Percentiles rank a stretch among this genome's conserved stretches.
phyloP scores from a whole-genome alignment of 2,888 invertebrate species.

The Pelosia muscerda region DNA sequence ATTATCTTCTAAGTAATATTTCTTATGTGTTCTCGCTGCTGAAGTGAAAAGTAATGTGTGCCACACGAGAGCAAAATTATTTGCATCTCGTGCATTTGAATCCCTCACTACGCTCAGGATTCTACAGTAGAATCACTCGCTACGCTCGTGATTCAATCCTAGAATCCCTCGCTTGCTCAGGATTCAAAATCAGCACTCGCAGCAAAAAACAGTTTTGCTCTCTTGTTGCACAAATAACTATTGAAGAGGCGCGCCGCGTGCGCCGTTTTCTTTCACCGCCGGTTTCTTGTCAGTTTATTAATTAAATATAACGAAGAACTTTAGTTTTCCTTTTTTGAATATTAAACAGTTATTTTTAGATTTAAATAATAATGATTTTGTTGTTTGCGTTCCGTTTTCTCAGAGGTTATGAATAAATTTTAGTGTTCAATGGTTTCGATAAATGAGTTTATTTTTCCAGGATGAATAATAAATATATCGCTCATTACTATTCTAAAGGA shows the following conservation, averaged over 20 bases:
- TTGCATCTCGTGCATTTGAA: no score
- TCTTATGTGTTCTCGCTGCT: no score
- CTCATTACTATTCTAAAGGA: not conserved
- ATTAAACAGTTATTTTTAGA: slow-evolving; percentile 53
- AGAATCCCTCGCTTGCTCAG: no score
- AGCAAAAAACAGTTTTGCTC: no score
- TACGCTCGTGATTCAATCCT: no score
- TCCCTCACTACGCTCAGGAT: no score
- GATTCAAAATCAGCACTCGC: no score
- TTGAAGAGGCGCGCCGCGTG: slow-evolving; percentile 31
- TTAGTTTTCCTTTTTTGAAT: slow-evolving; percentile 45
- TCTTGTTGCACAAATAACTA: no score
- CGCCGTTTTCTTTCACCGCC: slow-evolving; percentile 28
- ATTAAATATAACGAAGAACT: slow-evolving; percentile 58
- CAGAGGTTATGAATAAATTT: slow-evolving; percentile 47
- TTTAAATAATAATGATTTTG: slow-evolving; percentile 59
- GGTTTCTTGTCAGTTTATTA: slow-evolving; percentile 40
- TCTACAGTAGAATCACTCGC: no score
- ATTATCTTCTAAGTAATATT: no score
- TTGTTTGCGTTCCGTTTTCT: slow-evolving; percentile 42
- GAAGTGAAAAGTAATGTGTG: no score
- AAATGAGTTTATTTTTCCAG: slow-evolving; percentile 18
- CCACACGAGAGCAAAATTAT: no score
- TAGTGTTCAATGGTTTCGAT: slow-evolving; percentile 28
- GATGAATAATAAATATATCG: not conserved